Evolutionary conservation across 2,113 vertebrate genomes (phyloP).

Genomic region (Catharus minimus): DNA sequence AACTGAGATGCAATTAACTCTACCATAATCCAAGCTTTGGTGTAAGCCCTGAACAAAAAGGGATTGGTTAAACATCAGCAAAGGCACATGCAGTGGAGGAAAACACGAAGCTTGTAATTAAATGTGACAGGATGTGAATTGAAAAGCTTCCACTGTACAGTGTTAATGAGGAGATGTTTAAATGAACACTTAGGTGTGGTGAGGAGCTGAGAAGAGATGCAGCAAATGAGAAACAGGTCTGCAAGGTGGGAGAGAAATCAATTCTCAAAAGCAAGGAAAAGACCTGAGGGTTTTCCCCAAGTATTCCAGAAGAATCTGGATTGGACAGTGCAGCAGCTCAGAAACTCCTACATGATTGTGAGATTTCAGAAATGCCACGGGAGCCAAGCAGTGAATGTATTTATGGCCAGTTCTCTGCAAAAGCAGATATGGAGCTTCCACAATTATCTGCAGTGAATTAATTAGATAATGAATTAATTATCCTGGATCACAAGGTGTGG

Average conservation of each 20-base stretch:
- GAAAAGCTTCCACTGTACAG: background rate
- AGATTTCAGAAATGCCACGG: background rate
- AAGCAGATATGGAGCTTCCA: background rate
- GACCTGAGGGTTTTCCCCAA: background rate
- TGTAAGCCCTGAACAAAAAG: background rate
- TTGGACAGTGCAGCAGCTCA: background rate
- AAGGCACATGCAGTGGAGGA: background rate
- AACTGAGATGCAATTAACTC: background rate
- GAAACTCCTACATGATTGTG: background rate
- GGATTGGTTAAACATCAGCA: background rate
- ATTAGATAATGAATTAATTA: background rate
- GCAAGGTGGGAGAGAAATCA: background rate
- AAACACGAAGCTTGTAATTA: slow-evolving; percentile 22
- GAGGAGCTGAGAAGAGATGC: background rate
- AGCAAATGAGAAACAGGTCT: background rate
- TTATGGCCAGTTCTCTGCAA: background rate
- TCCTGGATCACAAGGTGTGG: background rate
- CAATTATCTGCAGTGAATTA: background rate
- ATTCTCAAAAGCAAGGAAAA: background rate
- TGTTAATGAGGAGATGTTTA: background rate
- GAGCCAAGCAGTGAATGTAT: background rate
- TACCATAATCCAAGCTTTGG: slow-evolving; percentile 2
- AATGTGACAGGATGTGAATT: slow-evolving; percentile 14
- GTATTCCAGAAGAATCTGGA: background rate
- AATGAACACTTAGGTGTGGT: background rate